Evolutionary conservation across 2,888 invertebrate genomes (phyloP).

Genomic region (Morpho helenor): DNA sequence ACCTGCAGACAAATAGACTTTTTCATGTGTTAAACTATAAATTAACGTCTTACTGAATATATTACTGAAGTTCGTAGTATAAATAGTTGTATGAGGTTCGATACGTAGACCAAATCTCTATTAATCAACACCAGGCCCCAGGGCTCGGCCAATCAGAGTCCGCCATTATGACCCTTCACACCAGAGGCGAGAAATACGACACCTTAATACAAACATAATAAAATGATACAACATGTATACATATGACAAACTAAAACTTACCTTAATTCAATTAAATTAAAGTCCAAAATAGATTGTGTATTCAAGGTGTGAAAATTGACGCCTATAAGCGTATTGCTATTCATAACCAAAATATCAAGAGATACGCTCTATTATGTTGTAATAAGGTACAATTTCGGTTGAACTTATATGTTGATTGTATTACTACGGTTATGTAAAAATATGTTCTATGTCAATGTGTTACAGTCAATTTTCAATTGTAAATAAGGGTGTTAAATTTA

Average conservation of each 20-base stretch:
- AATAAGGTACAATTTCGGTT: conserved; percentile 31
- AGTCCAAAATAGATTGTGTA: conserved; percentile 29
- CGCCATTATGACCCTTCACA: conserved; percentile 66
- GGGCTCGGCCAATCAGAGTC: conserved; percentile 55
- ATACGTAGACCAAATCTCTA: conserved; percentile 31
- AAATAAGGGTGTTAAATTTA: conserved; percentile 61
- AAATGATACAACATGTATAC: conserved; percentile 37
- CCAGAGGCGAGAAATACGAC: conserved; percentile 74
- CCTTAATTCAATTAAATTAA: conserved; percentile 4
- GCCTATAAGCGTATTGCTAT: conserved; percentile 52
- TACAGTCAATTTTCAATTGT: conserved; percentile 32
- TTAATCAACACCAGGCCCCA: conserved; percentile 47
- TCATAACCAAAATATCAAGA: conserved; percentile 15
- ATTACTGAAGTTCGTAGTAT: neutral
- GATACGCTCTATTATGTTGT: conserved; percentile 31
- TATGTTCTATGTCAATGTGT: conserved; percentile 9
- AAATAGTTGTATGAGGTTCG: conserved; percentile 20
- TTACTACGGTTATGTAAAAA: conserved; percentile 15
- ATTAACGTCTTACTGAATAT: too few species aligned
- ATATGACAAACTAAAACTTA: conserved; percentile 24
- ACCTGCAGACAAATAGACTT: too few species aligned
- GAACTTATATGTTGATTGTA: conserved; percentile 22
- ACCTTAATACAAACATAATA: conserved; percentile 44
- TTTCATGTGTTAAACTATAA: too few species aligned
- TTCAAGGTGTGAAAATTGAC: conserved; percentile 74